Base-by-base conservation (phyloP, 2,113 vertebrate species). In the Podiceps cristatus region DNA sequence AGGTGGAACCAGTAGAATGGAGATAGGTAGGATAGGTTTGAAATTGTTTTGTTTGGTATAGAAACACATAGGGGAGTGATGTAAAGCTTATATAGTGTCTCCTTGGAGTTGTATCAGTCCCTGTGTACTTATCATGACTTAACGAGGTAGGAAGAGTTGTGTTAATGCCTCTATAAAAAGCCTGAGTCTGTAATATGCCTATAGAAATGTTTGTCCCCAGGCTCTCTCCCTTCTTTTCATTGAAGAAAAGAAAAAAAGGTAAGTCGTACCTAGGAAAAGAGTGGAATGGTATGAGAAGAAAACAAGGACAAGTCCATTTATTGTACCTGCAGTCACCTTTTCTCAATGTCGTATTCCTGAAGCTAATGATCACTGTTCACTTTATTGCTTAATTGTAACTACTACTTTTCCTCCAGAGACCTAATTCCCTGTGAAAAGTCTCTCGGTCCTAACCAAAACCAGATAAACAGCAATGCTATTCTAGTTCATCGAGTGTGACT, bases 401-500 rank as follows among this genome's bases (percentile, higher is more conserved):
- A 2, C 24, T 64, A 42, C 31, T 95, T 87, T 93, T 78, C 29
- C 29, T 73, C 60, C 3, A 5, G 50, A 73, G 42, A 56, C 19
- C 8, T 89, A 74, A 85, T 86, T 86, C 88, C 12, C 45, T 81
- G 13, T 86, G 92, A 95, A 96, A 94, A 96, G 66, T 69, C 45
- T 95, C 67, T 95, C 3, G 9, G 72, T 94, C 78, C 92, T 87
- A 91, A 90, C 94, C 72, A 59, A 94, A 97, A 90, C 87, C 74
- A 96, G 96, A 96, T 88, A 95, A 96, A 94, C 63, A 96, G 89
- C 69, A 74, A 47, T 74, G 87, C 69, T 93, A 25, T 96, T 96
- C 88, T 73, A 44, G 86, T 85, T 97, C 95, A 97, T 59, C 71
- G 91, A 94, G 58, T 93, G 92, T 96, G 92, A 94, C 89, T 83